phyloP scores from a whole-genome alignment of 2,113 vertebrate species.

The Elanus axillaris region DNA sequence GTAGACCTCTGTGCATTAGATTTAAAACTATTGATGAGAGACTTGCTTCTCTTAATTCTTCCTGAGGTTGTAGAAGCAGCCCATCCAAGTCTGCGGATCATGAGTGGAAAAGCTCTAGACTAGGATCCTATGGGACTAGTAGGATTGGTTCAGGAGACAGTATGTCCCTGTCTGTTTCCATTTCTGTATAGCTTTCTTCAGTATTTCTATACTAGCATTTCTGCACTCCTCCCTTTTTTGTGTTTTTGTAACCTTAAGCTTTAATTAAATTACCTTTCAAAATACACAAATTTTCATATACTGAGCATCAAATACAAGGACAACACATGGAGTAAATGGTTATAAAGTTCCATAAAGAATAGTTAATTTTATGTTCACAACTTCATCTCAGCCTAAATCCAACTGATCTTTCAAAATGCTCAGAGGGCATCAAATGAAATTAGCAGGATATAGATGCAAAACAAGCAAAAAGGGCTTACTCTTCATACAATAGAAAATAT shows the following conservation, averaged over 20 bases:
- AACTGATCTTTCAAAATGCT: background rate
- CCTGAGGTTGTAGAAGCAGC: background rate
- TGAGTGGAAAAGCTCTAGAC: background rate
- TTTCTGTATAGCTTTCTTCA: background rate
- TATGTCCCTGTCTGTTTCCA: background rate
- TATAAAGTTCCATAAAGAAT: background rate
- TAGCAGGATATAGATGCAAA: background rate
- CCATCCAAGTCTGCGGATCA: background rate
- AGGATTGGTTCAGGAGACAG: background rate
- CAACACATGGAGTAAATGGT: background rate
- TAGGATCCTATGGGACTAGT: background rate
- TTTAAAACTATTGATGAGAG: background rate
- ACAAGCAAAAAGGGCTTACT: background rate
- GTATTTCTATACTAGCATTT: background rate
- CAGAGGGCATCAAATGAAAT: background rate
- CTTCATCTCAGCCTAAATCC: background rate
- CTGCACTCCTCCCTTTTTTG: background rate
- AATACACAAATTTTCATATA: background rate
- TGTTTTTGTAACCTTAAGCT: background rate
- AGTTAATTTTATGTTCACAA: background rate
- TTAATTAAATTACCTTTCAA: background rate
- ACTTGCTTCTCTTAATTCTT: background rate
- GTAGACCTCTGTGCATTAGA: background rate
- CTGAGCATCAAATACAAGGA: background rate
- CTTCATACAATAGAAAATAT: background rate